phyloP scores from a whole-genome alignment of 2,888 invertebrate genomes.

The Omphaloscelis lunosa region DNA sequence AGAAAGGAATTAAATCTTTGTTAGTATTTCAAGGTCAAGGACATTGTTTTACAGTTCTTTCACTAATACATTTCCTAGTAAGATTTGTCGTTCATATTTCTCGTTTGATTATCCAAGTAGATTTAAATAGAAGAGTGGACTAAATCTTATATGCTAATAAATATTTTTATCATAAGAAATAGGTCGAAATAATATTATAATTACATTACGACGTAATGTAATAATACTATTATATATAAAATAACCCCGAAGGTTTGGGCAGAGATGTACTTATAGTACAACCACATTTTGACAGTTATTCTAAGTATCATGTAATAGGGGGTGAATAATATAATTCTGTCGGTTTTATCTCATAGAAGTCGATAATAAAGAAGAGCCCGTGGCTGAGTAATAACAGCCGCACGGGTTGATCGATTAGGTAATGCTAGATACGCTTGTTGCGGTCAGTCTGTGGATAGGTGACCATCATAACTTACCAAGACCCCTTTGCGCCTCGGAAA shows the following conservation, averaged over 20 bases:
- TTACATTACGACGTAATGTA: too few relatives aligned
- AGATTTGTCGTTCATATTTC: not conserved
- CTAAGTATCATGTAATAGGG: not conserved
- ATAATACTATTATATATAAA: too few relatives aligned
- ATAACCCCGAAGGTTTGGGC: not conserved
- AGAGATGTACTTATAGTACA: not conserved
- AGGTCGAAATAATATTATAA: not conserved
- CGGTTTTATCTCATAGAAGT: not conserved
- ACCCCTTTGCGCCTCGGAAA: too few relatives aligned
- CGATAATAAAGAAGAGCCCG: too few relatives aligned
- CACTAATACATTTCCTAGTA: not conserved
- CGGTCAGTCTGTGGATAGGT: too few relatives aligned
- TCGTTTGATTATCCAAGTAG: not conserved
- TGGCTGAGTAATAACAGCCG: too few relatives aligned
- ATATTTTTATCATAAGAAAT: not conserved
- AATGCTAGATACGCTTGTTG: too few relatives aligned
- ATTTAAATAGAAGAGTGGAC: too few relatives aligned
- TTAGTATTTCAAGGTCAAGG: slow-evolving; percentile 37
- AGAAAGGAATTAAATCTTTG: slow-evolving; percentile 9
- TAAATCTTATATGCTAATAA: not conserved
- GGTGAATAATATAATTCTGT: not conserved
- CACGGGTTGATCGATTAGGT: too few relatives aligned
- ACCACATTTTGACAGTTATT: not conserved
- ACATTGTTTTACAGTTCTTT: not conserved
- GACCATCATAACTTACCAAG: too few relatives aligned